Percentiles rank a stretch among this genome's conserved stretches.
phyloP scores from a whole-genome alignment of 2,113 vertebrate genomes.

The Rutilus rutilus region DNA sequence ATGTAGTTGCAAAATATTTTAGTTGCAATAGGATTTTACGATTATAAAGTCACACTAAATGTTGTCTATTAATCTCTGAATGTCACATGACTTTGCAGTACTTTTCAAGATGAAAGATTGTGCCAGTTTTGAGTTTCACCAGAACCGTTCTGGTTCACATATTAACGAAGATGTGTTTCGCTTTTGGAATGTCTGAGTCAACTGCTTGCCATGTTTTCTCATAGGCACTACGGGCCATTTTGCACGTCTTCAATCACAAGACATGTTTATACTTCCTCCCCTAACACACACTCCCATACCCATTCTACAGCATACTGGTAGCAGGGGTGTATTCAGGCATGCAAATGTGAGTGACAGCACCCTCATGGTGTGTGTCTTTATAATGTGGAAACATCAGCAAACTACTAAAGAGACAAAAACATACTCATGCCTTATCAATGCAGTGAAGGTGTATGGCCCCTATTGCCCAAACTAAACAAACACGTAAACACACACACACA shows the following conservation, averaged over 20 bases:
- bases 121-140: neutral
- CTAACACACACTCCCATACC: neutral
- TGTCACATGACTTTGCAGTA: neutral
- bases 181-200: neutral
- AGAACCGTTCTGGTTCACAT: neutral
- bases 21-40: neutral
- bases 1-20: too few relatives aligned
- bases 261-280: slow-evolving; percentile 13
- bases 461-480: neutral
- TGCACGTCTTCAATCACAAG: slow-evolving; percentile 7
- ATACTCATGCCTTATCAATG: slow-evolving; percentile 7
- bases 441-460: slow-evolving; percentile 1
- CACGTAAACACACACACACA: neutral
- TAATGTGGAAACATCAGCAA: slow-evolving; percentile 16
- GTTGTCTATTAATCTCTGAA: too few relatives aligned
- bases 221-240: neutral
- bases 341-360: slow-evolving; percentile 19
- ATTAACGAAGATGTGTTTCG: neutral
- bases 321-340: neutral
- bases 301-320: neutral
- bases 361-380: slow-evolving; percentile 28
- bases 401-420: slow-evolving; percentile 29
- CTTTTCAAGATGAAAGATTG: neutral
- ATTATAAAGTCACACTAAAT: neutral
- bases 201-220: neutral